phyloP scores from a whole-genome alignment of 2,888 invertebrate species.

The Abrostola triplasia region DNA sequence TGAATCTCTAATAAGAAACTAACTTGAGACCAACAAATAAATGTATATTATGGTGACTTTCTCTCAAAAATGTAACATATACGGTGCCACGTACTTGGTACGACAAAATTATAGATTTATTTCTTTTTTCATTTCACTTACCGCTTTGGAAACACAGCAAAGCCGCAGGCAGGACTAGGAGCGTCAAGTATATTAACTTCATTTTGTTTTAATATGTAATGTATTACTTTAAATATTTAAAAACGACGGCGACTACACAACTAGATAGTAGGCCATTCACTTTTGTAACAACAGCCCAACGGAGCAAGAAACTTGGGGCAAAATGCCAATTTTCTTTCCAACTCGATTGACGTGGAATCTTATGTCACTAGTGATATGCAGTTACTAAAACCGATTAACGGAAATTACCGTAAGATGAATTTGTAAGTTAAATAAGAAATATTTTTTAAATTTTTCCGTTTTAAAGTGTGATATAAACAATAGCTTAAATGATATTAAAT shows the following conservation, averaged over 20 bases:
- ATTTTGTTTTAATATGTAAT: slow-evolving; percentile 82
- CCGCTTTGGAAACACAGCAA: slow-evolving; percentile 92
- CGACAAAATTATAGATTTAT: slow-evolving; percentile 57
- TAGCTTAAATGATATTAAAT: too few species aligned
- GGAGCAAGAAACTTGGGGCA: slow-evolving; percentile 73
- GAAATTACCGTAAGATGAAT: neutral
- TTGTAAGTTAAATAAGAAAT: too few species aligned
- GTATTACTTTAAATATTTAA: slow-evolving; percentile 60
- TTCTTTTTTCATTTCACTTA: slow-evolving; percentile 86
- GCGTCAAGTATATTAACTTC: slow-evolving; percentile 90
- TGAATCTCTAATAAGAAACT: neutral
- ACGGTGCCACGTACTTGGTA: slow-evolving; percentile 82
- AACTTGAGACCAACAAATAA: neutral
- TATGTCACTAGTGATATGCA: slow-evolving; percentile 77
- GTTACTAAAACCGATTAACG: slow-evolving; percentile 44
- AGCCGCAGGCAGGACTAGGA: slow-evolving; percentile 92
- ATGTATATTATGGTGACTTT: slow-evolving; percentile 56
- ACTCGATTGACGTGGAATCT: slow-evolving; percentile 89
- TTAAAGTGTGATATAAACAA: too few species aligned
- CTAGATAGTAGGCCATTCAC: slow-evolving; percentile 80
- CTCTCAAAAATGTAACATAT: slow-evolving; percentile 66
- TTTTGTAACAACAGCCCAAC: slow-evolving; percentile 75
- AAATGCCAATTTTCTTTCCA: slow-evolving; percentile 86
- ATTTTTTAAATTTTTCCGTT: too few species aligned
- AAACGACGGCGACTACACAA: slow-evolving; percentile 67